These are phyloP conservation scores for Synergus itoensis DNA, from an alignment of 2,888 invertebrate species.

Conservation along the genomic window DNA sequence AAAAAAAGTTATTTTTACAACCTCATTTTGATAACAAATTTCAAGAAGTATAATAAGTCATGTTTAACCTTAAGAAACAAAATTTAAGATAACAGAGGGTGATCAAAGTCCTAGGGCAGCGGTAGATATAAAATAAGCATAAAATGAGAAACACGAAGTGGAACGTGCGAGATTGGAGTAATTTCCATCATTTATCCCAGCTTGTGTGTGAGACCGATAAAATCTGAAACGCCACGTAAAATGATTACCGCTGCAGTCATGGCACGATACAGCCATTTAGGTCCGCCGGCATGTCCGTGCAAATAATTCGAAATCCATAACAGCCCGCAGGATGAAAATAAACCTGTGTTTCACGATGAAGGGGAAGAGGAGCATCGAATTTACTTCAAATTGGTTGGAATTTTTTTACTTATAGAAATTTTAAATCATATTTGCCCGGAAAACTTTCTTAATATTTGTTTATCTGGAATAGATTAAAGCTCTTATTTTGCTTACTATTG, in stretches of 20 bases:
- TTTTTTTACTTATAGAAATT: neutral
- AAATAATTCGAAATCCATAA: slow-evolving; percentile 41
- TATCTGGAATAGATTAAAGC: too few relatives aligned
- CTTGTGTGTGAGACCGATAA: slow-evolving; percentile 25
- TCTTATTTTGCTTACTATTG: neutral
- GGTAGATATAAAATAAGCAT: neutral
- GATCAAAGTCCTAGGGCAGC: neutral
- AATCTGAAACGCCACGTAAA: slow-evolving; percentile 34
- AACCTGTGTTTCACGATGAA: slow-evolving; percentile 12
- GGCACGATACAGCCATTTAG: slow-evolving; percentile 37
- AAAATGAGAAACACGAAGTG: slow-evolving; percentile 2
- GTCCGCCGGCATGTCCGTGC: slow-evolving; percentile 34
- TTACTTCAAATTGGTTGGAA: neutral
- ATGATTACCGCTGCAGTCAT: slow-evolving; percentile 32
- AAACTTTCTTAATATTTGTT: too few relatives aligned
- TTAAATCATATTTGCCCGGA: too few relatives aligned
- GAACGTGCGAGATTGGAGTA: slow-evolving; percentile 17
- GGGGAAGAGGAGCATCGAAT: slow-evolving; percentile 10
- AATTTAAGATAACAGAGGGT: neutral
- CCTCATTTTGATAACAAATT: neutral
- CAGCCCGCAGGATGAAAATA: slow-evolving; percentile 20
- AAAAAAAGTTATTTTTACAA: neutral
- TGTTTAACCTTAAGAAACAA: neutral
- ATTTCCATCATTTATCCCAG: slow-evolving; percentile 26
- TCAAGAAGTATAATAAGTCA: neutral